phyloP scores from a whole-genome alignment of 2,113 vertebrate species.

The Dicaeum eximium region DNA sequence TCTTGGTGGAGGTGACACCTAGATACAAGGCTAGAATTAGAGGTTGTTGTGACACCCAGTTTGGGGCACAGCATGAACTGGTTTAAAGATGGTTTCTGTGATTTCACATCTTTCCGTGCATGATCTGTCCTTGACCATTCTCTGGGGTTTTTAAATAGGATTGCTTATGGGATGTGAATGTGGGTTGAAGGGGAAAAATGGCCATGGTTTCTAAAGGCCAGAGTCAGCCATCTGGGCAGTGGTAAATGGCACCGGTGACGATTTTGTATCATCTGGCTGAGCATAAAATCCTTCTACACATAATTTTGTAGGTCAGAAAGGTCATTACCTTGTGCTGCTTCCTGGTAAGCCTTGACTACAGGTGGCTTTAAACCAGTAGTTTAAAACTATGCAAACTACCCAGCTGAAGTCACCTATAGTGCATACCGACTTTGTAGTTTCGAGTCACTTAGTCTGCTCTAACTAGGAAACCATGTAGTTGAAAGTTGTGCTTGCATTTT shows the following conservation, averaged over 20 bases:
- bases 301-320: neutral
- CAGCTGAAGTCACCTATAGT: neutral
- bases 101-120: neutral
- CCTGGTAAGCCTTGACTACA: neutral
- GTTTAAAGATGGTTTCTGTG: neutral
- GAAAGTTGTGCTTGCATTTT: neutral
- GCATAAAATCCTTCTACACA: neutral
- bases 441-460: neutral
- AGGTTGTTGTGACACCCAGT: neutral
- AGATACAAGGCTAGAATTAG: neutral
- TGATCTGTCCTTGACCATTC: neutral
- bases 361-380: neutral
- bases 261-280: neutral
- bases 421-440: neutral
- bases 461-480: neutral
- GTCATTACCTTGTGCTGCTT: neutral
- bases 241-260: rapidly evolving
- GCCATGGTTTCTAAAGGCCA: neutral
- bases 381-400: neutral
- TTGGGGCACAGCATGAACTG: neutral
- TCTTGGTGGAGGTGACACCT: neutral
- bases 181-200: neutral
- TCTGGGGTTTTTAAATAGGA: neutral
- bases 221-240: neutral
- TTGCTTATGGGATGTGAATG: neutral